These are phyloP conservation scores for Periplaneta americana DNA, from an alignment of 1,140 invertebrate genomes.

Conservation along the genomic window DNA sequence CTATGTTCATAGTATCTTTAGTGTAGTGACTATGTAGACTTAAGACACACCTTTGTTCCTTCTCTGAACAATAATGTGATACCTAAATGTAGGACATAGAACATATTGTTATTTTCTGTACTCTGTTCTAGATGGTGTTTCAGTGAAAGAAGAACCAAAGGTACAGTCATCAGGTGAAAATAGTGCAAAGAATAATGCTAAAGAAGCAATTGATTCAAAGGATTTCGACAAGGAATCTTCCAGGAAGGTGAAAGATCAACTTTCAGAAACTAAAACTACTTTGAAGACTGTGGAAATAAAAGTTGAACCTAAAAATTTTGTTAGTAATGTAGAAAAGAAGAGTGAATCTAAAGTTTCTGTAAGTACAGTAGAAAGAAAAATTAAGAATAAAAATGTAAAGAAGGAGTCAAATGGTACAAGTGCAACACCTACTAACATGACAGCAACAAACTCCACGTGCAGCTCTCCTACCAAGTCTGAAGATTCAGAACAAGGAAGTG, in stretches of 20 bases:
- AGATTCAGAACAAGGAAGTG: conserved; percentile 27
- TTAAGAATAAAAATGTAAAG: not conserved
- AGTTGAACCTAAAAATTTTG: not conserved
- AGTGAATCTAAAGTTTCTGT: not conserved
- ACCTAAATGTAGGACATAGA: too few species aligned
- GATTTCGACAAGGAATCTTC: not conserved
- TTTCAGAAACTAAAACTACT: too few species aligned
- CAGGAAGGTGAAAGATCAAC: not conserved
- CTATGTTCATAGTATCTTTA: too few species aligned
- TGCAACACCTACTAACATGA: conserved; percentile 11
- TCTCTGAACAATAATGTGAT: too few species aligned
- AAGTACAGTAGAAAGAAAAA: not conserved
- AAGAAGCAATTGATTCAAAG: not conserved
- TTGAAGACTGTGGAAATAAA: too few species aligned
- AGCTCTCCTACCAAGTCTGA: conserved; percentile 32
- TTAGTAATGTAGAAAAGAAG: not conserved
- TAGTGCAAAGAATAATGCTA: not conserved
- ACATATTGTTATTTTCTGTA: too few species aligned
- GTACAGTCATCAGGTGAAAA: not conserved
- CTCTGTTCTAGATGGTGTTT: too few species aligned
- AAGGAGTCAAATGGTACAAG: not conserved
- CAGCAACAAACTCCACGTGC: conserved; percentile 31
- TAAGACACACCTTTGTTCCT: too few species aligned
- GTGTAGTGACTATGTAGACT: too few species aligned
- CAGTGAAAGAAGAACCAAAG: not conserved